Evolutionary conservation across 2,888 invertebrate genomes (phyloP).

Genomic region (Synanthedon formicaeformis): DNA sequence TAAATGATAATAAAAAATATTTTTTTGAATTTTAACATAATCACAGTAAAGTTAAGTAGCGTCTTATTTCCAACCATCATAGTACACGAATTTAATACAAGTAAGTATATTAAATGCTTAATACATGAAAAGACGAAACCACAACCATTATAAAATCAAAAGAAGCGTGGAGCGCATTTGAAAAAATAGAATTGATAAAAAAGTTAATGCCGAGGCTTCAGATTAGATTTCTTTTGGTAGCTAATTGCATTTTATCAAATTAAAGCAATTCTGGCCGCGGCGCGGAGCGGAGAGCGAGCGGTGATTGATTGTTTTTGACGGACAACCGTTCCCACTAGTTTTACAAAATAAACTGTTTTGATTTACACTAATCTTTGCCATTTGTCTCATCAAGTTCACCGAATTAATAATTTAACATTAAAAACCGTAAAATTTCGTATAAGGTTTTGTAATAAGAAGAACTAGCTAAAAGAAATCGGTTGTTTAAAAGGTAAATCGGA

Average conservation of each 20-base stretch:
- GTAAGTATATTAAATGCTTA: neutral
- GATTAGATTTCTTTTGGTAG: conserved; percentile 70
- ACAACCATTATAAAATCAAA: conserved; percentile 38
- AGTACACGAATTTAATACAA: too few relatives aligned
- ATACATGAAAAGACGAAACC: conserved; percentile 21
- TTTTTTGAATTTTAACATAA: too few relatives aligned
- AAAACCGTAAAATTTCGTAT: too few relatives aligned
- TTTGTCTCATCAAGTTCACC: conserved; percentile 33
- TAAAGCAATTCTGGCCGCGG: conserved; percentile 55
- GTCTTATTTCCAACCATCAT: too few relatives aligned
- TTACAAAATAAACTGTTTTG: conserved; percentile 68
- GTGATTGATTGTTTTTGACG: conserved; percentile 67
- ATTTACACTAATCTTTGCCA: conserved; percentile 53
- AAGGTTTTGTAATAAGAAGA: too few relatives aligned
- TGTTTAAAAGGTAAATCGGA: too few relatives aligned
- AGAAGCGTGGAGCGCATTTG: conserved; percentile 31
- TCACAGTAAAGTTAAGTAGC: too few relatives aligned
- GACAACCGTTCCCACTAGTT: conserved; percentile 47
- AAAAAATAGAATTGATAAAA: conserved; percentile 51
- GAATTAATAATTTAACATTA: too few relatives aligned
- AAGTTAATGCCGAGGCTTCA: conserved; percentile 47
- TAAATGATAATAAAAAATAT: too few relatives aligned
- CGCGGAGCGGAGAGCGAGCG: conserved; percentile 17
- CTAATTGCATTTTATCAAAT: conserved; percentile 71
- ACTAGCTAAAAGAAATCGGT: too few relatives aligned